phyloP scores from a whole-genome alignment of 2,888 invertebrate genomes.

The Caenorhabditis virilis region DNA sequence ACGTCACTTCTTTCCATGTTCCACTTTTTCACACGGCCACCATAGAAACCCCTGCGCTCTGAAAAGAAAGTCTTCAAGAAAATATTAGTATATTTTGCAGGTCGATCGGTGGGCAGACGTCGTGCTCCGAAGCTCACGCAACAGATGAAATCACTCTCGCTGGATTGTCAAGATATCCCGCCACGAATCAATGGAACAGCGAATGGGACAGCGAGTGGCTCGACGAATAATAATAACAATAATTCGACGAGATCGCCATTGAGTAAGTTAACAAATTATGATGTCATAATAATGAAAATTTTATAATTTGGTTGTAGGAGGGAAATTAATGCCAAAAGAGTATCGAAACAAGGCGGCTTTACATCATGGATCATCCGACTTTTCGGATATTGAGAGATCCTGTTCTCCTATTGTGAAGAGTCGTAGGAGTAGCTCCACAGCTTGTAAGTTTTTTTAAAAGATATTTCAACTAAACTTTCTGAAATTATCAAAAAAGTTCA shows the following conservation, averaged over 20 bases:
- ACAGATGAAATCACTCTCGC: constrained; percentile 67
- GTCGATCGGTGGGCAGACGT: constrained; percentile 49
- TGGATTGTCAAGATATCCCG: constrained; percentile 67
- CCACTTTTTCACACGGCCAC: not conserved
- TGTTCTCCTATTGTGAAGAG: constrained; percentile 47
- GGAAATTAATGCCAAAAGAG: constrained; percentile 26
- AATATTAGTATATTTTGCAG: constrained; percentile 15
- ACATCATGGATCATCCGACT: constrained; percentile 54
- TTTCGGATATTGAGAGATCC: constrained; percentile 57
- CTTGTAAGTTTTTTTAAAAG: constrained; percentile 39
- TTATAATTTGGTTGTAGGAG: constrained; percentile 35
- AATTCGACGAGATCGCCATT: constrained; percentile 12
- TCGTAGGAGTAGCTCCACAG: constrained; percentile 44
- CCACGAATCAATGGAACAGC: constrained; percentile 47
- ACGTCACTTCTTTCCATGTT: no score
- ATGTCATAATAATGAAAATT: no score
- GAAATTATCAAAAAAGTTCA: no score
- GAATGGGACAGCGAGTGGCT: constrained; percentile 44
- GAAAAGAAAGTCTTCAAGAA: not conserved
- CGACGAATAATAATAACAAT: no score
- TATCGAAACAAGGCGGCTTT: constrained; percentile 1
- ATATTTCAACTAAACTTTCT: no score
- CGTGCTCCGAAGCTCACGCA: constrained; percentile 65
- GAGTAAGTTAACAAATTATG: no score
- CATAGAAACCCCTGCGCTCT: not conserved